These are phyloP conservation scores for Blera fallax DNA, from an alignment of 2,888 invertebrate species.

Conservation along the genomic window DNA sequence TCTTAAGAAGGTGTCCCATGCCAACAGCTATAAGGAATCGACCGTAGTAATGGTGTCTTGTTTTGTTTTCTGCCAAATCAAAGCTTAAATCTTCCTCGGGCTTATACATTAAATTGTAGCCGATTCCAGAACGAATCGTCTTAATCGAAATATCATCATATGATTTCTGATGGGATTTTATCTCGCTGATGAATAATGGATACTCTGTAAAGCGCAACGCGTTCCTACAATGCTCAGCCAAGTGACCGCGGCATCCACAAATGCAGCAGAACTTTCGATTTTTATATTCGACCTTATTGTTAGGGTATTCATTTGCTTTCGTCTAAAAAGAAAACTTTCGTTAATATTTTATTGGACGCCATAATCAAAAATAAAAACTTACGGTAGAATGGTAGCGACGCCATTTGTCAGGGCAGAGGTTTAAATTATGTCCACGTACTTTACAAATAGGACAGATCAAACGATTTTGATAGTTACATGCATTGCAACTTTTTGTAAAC, in stretches of 20 bases:
- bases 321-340: slow-evolving; percentile 79
- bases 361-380: slow-evolving; percentile 75
- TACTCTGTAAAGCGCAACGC: slow-evolving; percentile 78
- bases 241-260: slow-evolving; percentile 84
- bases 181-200: slow-evolving; percentile 74
- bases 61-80: slow-evolving; percentile 74
- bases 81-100: slow-evolving; percentile 75
- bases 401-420: slow-evolving; percentile 89
- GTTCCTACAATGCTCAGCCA: slow-evolving; percentile 79
- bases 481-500: slow-evolving; percentile 84
- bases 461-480: slow-evolving; percentile 82
- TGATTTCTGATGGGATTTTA: slow-evolving; percentile 79
- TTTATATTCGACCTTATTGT: slow-evolving; percentile 76
- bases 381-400: slow-evolving; percentile 89
- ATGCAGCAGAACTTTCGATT: slow-evolving; percentile 83
- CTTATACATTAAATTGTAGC: slow-evolving; percentile 75
- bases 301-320: slow-evolving; percentile 80
- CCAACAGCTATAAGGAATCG: slow-evolving; percentile 78
- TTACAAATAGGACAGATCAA: slow-evolving; percentile 85
- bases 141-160: slow-evolving; percentile 77
- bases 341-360: not conserved
- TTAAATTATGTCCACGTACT: slow-evolving; percentile 84
- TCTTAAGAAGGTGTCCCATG: slow-evolving; percentile 74
- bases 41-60: slow-evolving; percentile 76
- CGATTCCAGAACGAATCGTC: slow-evolving; percentile 68